Conservation (phyloP, 2,797 vertebrate species). For the Sebastes paucispinis region DNA sequence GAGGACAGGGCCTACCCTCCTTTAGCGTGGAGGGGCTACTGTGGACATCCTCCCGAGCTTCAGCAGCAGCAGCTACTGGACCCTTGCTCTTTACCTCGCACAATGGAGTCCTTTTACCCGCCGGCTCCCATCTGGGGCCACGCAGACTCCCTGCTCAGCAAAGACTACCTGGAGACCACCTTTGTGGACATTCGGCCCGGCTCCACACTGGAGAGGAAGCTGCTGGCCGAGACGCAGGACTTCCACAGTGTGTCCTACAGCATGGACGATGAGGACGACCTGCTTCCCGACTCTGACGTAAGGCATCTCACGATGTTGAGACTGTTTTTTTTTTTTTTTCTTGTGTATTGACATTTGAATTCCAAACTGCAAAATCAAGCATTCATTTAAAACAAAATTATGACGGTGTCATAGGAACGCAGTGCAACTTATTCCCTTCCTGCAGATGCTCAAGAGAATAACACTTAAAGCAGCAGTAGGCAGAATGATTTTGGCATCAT, state of each 20-base stretch:
- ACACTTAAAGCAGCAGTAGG: background rate
- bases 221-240: conserved; percentile 82
- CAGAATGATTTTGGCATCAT: too few relatives aligned
- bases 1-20: conserved; percentile 79
- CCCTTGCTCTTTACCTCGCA: conserved; percentile 80
- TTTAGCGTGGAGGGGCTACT: conserved; percentile 73
- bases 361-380: background rate
- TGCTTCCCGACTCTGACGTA: conserved; percentile 85
- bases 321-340: background rate
- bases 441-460: background rate
- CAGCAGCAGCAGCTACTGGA: conserved; percentile 85
- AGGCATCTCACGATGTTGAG: background rate
- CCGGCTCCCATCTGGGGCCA: conserved; percentile 79
- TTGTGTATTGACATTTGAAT: background rate
- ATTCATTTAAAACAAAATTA: background rate
- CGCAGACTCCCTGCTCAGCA: conserved; percentile 78
- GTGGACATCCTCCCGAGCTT: conserved; percentile 70
- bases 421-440: background rate
- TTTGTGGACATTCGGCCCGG: conserved; percentile 84
- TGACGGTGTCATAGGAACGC: background rate
- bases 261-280: conserved; percentile 85
- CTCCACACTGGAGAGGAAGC: conserved; percentile 80
- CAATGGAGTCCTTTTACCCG: conserved; percentile 79
- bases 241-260: conserved; percentile 84
- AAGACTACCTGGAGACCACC: conserved; percentile 87